A percentile compares a stretch with the other conserved stretches of the same genome.
Conservation (phyloP, 2,888 invertebrate species). For the Morpho achilles region DNA sequence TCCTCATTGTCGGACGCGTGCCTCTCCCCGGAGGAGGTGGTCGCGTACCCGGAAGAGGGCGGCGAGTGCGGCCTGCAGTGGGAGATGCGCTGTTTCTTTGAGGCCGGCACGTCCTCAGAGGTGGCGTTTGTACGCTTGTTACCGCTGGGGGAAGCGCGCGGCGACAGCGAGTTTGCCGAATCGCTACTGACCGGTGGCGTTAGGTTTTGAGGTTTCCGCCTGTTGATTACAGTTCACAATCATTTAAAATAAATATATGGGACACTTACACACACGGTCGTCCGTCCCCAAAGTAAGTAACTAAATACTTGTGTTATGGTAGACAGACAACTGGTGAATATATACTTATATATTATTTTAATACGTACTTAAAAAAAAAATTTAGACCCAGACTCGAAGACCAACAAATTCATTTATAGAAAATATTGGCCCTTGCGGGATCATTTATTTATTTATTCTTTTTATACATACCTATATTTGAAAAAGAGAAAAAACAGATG, state of each 20-base stretch:
- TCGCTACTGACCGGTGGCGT: conserved; percentile 94
- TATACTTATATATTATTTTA: no score
- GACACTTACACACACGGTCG: no score
- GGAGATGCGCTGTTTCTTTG: conserved; percentile 92
- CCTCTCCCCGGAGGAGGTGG: conserved; percentile 72
- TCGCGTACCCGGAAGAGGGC: conserved; percentile 59
- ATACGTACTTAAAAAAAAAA: no score
- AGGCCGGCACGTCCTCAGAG: conserved; percentile 79
- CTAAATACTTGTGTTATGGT: no score
- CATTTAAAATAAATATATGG: neutral
- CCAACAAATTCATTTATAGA: no score
- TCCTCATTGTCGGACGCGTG: conserved; percentile 76
- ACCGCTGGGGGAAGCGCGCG: conserved; percentile 80
- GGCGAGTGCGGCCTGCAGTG: conserved; percentile 81
- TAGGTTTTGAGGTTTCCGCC: conserved; percentile 94
- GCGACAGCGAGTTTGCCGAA: conserved; percentile 91
- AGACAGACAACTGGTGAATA: no score
- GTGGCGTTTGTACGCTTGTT: conserved; percentile 84
- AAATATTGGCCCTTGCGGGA: no score
- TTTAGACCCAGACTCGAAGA: no score
- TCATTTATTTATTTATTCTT: no score
- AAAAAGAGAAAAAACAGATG: no score
- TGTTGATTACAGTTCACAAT: conserved; percentile 42
- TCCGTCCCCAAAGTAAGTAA: no score
- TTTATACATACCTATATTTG: no score